phyloP scores from a whole-genome alignment of 2,113 vertebrate genomes.

The Hoplias malabaricus region DNA sequence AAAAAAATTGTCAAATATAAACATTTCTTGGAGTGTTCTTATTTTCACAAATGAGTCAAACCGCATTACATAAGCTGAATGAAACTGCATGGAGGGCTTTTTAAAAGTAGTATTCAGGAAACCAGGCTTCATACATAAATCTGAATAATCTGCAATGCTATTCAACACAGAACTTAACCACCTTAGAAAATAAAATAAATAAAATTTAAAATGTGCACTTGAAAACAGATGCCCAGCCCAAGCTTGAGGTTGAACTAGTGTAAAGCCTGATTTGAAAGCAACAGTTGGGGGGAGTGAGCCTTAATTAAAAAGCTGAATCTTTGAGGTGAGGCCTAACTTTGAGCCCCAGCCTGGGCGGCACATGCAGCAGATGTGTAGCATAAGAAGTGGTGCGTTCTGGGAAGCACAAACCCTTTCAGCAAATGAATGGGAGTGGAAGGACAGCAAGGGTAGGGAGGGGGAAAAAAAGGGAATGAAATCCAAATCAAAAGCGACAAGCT shows the following conservation, averaged over 20 bases:
- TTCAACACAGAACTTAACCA: background rate
- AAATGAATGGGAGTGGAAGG: slow-evolving; percentile 50
- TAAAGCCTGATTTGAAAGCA: slow-evolving; percentile 34
- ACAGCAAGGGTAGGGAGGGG: slow-evolving; percentile 53
- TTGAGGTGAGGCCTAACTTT: slow-evolving; percentile 57
- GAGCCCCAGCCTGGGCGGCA: slow-evolving; percentile 58
- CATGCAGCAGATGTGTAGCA: slow-evolving; percentile 54
- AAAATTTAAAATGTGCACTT: slow-evolving; percentile 35
- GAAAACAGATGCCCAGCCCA: slow-evolving; percentile 49
- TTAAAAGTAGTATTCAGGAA: background rate
- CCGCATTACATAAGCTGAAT: background rate
- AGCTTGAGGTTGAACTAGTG: slow-evolving; percentile 43
- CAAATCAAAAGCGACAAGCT: slow-evolving; percentile 50
- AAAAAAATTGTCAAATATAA: background rate
- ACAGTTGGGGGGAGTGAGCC: slow-evolving; percentile 12
- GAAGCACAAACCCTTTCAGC: slow-evolving; percentile 60
- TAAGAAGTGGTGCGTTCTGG: slow-evolving; percentile 68
- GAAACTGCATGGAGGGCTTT: background rate
- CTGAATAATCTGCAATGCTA: background rate
- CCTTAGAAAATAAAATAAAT: too few relatives aligned
- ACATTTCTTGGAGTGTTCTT: background rate
- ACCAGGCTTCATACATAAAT: background rate
- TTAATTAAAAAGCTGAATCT: slow-evolving; percentile 66
- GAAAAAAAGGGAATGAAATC: slow-evolving; percentile 26
- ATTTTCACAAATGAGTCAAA: background rate